A percentile compares a stretch with the other conserved stretches of the same genome.
Evolutionary conservation across 1,140 invertebrate genomes (phyloP).

Genomic region (Calliphora vicina): DNA sequence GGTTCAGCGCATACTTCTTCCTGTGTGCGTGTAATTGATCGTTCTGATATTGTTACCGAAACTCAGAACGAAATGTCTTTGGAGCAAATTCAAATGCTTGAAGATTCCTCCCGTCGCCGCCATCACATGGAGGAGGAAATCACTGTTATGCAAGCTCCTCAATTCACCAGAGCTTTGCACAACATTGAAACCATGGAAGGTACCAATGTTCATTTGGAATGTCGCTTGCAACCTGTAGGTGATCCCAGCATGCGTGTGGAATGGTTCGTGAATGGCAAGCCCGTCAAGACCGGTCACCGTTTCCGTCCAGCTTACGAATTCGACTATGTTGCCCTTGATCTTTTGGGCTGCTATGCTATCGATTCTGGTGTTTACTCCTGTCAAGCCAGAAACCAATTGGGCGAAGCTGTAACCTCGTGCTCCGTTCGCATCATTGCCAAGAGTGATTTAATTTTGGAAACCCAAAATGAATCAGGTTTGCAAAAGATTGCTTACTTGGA

Average conservation of each 20-base stretch:
- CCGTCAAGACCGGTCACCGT: constrained; percentile 87
- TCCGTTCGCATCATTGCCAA: constrained; percentile 88
- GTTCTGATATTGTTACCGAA: constrained; percentile 89
- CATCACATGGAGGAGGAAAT: constrained; percentile 79
- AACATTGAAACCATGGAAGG: constrained; percentile 92
- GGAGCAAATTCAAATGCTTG: constrained; percentile 93
- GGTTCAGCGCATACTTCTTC: constrained; percentile 92
- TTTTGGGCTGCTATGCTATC: constrained; percentile 94
- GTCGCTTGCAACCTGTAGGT: constrained; percentile 90
- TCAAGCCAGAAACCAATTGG: constrained; percentile 88
- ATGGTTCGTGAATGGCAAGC: constrained; percentile 95
- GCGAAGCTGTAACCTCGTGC: constrained; percentile 93
- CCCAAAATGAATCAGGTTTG: constrained; percentile 85
- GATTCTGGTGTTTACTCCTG: constrained; percentile 97
- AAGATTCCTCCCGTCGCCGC: constrained; percentile 81
- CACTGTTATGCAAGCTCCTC: constrained; percentile 81
- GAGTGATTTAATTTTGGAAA: constrained; percentile 83
- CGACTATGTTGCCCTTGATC: constrained; percentile 95
- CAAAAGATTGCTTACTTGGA: constrained; percentile 92
- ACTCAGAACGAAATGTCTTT: constrained; percentile 94
- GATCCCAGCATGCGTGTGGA: constrained; percentile 96
- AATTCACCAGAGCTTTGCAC: constrained; percentile 86
- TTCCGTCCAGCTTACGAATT: constrained; percentile 97
- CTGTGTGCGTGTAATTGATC: constrained; percentile 83
- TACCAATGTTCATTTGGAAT: constrained; percentile 92